These are phyloP conservation scores for Periparus ater DNA, from an alignment of 2,797 vertebrate genomes.

Conservation along the genomic window DNA sequence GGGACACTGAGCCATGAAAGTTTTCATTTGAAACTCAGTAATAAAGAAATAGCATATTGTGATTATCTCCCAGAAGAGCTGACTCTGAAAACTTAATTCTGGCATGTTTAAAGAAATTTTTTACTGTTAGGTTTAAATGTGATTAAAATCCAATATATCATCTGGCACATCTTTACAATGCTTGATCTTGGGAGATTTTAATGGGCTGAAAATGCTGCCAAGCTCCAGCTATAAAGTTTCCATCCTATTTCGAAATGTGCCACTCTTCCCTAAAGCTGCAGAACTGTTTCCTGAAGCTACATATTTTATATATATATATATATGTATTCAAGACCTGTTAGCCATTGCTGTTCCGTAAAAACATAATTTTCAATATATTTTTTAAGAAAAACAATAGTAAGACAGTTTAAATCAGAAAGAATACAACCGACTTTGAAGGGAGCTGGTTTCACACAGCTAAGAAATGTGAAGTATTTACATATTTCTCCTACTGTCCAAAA, in stretches of 20 bases:
- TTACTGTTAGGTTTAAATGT: neutral
- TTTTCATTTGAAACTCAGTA: neutral
- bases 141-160: constrained; percentile 43
- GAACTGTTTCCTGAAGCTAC: neutral
- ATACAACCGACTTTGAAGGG: neutral
- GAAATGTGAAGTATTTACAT: neutral
- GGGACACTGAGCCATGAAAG: neutral
- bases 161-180: constrained; percentile 24
- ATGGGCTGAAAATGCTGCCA: neutral
- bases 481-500: neutral
- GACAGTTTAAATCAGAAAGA: neutral
- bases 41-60: neutral
- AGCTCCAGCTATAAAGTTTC: constrained; percentile 28
- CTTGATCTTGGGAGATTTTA: neutral
- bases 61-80: neutral
- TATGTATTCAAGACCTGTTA: neutral
- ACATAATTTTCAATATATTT: rapidly evolving
- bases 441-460: neutral
- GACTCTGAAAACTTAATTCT: neutral
- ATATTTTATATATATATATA: neutral
- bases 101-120: neutral
- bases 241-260: neutral
- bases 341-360: neutral
- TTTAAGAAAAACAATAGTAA: neutral
- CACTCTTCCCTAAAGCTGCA: neutral